A percentile compares a stretch with the other conserved stretches of the same genome.
Conservation (phyloP, 2,888 invertebrate species). For the Harpalus rubripes region DNA sequence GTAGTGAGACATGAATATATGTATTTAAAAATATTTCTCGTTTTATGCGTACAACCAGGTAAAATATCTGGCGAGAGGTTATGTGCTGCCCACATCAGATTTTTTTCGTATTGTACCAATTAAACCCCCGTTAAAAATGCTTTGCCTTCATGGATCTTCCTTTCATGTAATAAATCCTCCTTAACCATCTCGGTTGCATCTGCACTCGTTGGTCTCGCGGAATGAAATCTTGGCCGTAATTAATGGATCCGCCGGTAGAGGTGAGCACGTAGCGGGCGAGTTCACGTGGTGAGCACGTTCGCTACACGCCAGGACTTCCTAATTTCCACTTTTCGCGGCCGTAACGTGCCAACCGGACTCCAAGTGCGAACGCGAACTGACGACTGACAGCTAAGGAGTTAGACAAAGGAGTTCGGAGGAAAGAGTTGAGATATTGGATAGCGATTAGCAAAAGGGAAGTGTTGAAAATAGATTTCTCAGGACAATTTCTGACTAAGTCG, state of each 20-base stretch:
- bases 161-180: too few species aligned
- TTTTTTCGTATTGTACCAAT: too few species aligned
- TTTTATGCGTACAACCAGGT: too few species aligned
- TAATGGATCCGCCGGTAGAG: conserved; percentile 50
- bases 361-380: neutral
- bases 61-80: too few species aligned
- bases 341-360: too few species aligned
- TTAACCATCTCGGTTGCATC: neutral
- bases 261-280: conserved; percentile 51
- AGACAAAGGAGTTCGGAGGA: neutral
- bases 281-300: conserved; percentile 52
- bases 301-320: conserved; percentile 57
- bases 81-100: too few species aligned
- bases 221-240: conserved; percentile 59
- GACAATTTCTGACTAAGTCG: neutral
- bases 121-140: too few species aligned
- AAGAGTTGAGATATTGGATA: conserved; percentile 2
- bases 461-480: too few species aligned
- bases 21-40: too few species aligned
- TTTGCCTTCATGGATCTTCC: too few species aligned
- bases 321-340: conserved; percentile 60
- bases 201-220: neutral
- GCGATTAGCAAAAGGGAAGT: neutral
- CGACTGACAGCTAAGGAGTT: neutral
- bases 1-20: too few species aligned